These are phyloP conservation scores for Zaprionus tsacasi DNA, from an alignment of 1,140 invertebrate species.

Conservation along the genomic window DNA sequence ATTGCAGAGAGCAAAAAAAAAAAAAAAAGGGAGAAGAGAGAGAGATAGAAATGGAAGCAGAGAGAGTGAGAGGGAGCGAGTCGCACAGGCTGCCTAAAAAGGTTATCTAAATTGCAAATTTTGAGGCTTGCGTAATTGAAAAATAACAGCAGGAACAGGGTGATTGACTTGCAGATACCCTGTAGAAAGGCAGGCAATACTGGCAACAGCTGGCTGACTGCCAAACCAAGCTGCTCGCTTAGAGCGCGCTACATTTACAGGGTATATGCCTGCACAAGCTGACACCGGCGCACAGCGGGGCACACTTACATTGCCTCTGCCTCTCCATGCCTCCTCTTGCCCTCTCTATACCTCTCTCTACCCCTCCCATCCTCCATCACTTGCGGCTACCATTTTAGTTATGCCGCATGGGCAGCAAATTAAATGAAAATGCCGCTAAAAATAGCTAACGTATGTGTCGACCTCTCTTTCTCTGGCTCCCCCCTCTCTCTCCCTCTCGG, in stretches of 20 bases:
- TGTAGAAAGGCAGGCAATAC: neutral
- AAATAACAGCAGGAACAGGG: constrained; percentile 51
- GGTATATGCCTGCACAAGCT: neutral
- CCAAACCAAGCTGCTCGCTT: neutral
- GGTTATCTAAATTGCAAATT: constrained; percentile 80
- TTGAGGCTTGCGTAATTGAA: constrained; percentile 75
- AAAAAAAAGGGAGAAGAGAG: neutral
- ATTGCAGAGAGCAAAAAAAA: constrained; percentile 37
- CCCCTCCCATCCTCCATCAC: constrained; percentile 34
- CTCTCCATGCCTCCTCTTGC: neutral
- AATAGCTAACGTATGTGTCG: constrained; percentile 73
- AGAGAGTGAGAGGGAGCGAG: neutral
- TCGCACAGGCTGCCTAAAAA: constrained; percentile 42
- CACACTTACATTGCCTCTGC: neutral
- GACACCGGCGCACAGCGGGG: neutral
- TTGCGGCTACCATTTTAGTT: constrained; percentile 68
- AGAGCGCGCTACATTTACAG: neutral
- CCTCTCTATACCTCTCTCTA: neutral
- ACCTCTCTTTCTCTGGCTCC: neutral
- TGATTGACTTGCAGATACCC: constrained; percentile 10
- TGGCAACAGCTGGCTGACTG: too few relatives aligned
- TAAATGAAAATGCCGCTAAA: constrained; percentile 80
- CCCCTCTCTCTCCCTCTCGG: neutral
- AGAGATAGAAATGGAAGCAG: too few relatives aligned
- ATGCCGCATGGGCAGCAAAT: constrained; percentile 79